Conservation (phyloP, 2,888 invertebrate genomes). For the Thera britannica region DNA sequence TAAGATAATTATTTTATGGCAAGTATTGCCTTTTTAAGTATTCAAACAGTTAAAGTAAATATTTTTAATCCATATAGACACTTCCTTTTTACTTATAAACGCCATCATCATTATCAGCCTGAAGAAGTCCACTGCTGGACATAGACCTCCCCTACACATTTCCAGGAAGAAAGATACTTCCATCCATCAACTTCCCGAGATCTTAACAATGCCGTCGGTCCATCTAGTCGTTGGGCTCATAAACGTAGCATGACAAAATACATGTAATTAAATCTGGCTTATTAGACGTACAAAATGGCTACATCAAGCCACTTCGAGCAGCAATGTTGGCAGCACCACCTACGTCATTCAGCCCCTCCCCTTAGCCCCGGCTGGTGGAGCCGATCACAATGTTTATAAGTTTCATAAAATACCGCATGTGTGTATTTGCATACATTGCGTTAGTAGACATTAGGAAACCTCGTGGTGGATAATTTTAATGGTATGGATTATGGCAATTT, state of each 20-base stretch:
- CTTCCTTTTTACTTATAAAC: too few species aligned
- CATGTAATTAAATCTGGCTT: background rate
- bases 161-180: too few species aligned
- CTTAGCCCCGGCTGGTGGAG: constrained; percentile 2
- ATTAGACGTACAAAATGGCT: background rate
- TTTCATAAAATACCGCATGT: constrained; percentile 9
- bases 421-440: constrained; percentile 21
- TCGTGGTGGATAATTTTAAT: constrained; percentile 8
- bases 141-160: too few species aligned
- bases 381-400: constrained; percentile 22
- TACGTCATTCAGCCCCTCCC: constrained; percentile 16
- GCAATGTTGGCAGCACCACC: constrained; percentile 21
- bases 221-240: too few species aligned
- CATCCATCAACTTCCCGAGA: too few species aligned
- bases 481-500: constrained; percentile 1
- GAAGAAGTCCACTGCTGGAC: too few species aligned
- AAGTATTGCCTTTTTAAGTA: too few species aligned
- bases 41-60: too few species aligned
- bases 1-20: too few species aligned
- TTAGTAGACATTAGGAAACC: constrained; percentile 18
- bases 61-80: too few species aligned
- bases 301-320: constrained; percentile 1
- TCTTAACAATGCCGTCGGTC: too few species aligned
- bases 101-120: too few species aligned
- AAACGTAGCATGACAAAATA: background rate